Base-by-base conservation (phyloP, 2,113 vertebrate species). In the Manacus vitellinus region DNA sequence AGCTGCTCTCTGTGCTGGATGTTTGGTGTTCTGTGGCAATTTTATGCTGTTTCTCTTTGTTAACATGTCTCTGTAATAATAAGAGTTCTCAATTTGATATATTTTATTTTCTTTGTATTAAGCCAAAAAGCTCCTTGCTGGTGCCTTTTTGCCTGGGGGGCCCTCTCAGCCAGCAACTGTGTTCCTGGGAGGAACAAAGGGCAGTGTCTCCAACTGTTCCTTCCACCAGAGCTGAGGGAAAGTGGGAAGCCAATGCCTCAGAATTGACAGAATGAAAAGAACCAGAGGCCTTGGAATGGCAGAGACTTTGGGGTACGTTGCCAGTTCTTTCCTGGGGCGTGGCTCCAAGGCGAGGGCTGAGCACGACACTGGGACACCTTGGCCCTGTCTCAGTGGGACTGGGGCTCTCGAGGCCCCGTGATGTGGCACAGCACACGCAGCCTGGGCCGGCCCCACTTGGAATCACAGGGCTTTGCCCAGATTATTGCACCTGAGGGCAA, bases 31-130 rank as follows among this genome's bases (percentile, higher is more conserved):
- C 94, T 94, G 93, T 97, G 91, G 94, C 80, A 93, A 71, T 90
- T 97, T 96, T 56, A 89, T 88, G 96, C 76, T 97, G 88, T 49
- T 97, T 96, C 91, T 96, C 72, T 96, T 95, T 97, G 95, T 97
- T 97, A 92, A 92, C 28, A 24, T 85, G 95, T 95, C 77, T 96
- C 61, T 92, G 86, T 97, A 96, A 92, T 66, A 85, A 94, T 94
- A 73, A 97, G 89, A 77, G 62, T 97, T 95, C 74, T 95, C 67
- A 97, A 68, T 96, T 96, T 88, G 92, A 78, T 97, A 91, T 78
- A 47, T 92, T 96, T 95, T 70, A 55, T 66, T 85, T 96, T 66
- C 73, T 90, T 94, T 97, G 63, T 85, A 41, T 95, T 65, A 94
- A 95, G 92, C 95, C 85, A 95, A 91, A 97, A 92, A 93, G 88